Evolutionary conservation across 64 coral and sea anemone genomes (phyloP).

Genomic region (Exaiptasia diaphana): DNA sequence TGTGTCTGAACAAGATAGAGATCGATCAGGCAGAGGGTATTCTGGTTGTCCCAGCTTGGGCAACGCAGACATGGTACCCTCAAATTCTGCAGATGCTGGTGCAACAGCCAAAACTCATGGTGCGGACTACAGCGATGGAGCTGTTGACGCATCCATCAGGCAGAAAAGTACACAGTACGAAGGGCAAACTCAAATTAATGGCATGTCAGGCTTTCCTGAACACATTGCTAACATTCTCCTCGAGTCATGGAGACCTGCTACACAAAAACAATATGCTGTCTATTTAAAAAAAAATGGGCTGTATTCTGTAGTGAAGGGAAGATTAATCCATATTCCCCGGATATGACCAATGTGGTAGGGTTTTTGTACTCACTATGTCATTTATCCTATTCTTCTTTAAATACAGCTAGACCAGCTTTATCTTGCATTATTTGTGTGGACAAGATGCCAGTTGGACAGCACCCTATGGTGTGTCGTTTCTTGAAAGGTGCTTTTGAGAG

Average conservation of each 20-base stretch:
- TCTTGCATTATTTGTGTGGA: conserved; percentile 35
- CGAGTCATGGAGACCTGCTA: conserved; percentile 57
- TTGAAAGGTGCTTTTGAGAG: conserved; percentile 46
- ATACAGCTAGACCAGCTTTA: conserved; percentile 29
- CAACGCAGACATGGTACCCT: conserved; percentile 50
- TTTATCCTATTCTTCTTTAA: conserved; percentile 40
- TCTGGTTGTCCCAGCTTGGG: conserved; percentile 57
- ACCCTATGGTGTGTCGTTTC: conserved; percentile 48
- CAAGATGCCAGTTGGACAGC: conserved; percentile 17
- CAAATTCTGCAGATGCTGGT: conserved; percentile 49
- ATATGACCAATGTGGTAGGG: too few species aligned
- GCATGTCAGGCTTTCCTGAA: conserved; percentile 52
- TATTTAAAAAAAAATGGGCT: conserved; percentile 52
- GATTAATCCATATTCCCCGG: conserved; percentile 60
- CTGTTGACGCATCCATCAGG: conserved; percentile 27
- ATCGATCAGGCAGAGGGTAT: conserved; percentile 40
- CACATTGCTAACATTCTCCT: conserved; percentile 61
- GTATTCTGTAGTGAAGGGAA: conserved; percentile 47
- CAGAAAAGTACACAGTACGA: conserved; percentile 35
- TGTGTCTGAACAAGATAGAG: conserved; percentile 53
- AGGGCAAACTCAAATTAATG: conserved; percentile 55
- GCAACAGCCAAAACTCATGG: conserved; percentile 40
- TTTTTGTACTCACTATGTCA: conserved; percentile 36
- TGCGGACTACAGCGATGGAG: conserved; percentile 25
- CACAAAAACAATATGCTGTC: conserved; percentile 46